Conservation (phyloP, 2,888 invertebrate species). For the Elysia crispata region DNA sequence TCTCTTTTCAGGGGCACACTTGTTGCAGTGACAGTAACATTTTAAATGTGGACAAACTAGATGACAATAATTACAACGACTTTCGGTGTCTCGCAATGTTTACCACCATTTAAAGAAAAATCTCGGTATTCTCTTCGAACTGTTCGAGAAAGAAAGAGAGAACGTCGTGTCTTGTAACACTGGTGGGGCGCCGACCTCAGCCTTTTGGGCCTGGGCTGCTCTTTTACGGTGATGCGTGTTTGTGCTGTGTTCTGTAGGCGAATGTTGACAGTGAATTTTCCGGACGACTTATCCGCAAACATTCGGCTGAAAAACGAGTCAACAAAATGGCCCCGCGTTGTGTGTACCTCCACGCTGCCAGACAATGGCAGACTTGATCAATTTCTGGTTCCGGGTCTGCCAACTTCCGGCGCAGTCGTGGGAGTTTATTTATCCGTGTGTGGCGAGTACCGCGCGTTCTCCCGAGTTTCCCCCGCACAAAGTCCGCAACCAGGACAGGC, state of each 20-base stretch:
- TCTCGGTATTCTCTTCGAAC: background rate
- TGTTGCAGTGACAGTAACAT: no score
- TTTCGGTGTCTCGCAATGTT: background rate
- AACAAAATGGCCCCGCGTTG: slow-evolving; percentile 43
- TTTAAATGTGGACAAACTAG: no score
- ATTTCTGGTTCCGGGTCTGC: no score
- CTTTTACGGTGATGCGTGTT: slow-evolving; percentile 38
- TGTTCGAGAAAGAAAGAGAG: no score
- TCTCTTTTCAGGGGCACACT: no score
- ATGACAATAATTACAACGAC: no score
- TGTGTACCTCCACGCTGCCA: slow-evolving; percentile 32
- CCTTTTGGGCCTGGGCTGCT: slow-evolving; percentile 26
- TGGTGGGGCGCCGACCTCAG: slow-evolving; percentile 16
- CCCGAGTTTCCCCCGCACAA: background rate
- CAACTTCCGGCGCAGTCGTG: no score
- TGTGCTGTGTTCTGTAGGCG: slow-evolving; percentile 3
- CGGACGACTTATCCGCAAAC: slow-evolving; percentile 51
- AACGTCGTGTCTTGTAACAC: no score
- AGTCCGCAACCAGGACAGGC: background rate
- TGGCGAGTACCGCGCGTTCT: no score
- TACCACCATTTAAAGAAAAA: background rate
- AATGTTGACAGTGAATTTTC: slow-evolving; percentile 52
- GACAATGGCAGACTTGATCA: slow-evolving; percentile 20
- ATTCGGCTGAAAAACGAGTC: slow-evolving; percentile 39
- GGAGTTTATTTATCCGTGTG: no score